Conservation (phyloP, 2,888 invertebrate species). For the Augiades crinisus region DNA sequence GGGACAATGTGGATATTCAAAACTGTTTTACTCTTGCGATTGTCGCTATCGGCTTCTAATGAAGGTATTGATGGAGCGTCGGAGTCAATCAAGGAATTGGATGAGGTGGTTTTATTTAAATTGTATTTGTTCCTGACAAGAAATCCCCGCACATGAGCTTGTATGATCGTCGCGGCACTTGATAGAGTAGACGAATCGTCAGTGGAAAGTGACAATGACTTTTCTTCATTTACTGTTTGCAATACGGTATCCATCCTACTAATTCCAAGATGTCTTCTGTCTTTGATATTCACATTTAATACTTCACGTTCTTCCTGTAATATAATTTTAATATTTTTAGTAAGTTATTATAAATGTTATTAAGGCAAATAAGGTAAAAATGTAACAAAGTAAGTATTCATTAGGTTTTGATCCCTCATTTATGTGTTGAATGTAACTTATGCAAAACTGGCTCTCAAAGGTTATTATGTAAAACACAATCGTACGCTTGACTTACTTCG, state of each 20-base stretch:
- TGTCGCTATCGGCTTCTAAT: constrained; percentile 56
- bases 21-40: constrained; percentile 60
- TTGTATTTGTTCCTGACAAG: constrained; percentile 80
- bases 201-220: constrained; percentile 71
- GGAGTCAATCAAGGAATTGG: constrained; percentile 60
- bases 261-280: constrained; percentile 59
- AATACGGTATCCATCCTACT: constrained; percentile 71
- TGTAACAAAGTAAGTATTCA: too few relatives aligned
- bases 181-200: constrained; percentile 76
- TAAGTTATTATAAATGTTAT: too few relatives aligned
- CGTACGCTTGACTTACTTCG: too few relatives aligned
- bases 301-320: constrained; percentile 54
- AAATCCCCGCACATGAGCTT: constrained; percentile 86
- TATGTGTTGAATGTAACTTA: too few relatives aligned
- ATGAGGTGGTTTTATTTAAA: constrained; percentile 62
- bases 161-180: constrained; percentile 84
- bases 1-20: constrained; percentile 74
- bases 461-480: too few relatives aligned
- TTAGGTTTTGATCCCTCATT: too few relatives aligned
- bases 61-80: constrained; percentile 53
- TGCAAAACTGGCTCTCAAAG: too few relatives aligned
- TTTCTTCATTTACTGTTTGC: constrained; percentile 78
- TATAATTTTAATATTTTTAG: too few relatives aligned
- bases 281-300: constrained; percentile 44
- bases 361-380: too few relatives aligned